Conservation (phyloP, 2,113 vertebrate genomes). For the Podarcis raffonei region DNA sequence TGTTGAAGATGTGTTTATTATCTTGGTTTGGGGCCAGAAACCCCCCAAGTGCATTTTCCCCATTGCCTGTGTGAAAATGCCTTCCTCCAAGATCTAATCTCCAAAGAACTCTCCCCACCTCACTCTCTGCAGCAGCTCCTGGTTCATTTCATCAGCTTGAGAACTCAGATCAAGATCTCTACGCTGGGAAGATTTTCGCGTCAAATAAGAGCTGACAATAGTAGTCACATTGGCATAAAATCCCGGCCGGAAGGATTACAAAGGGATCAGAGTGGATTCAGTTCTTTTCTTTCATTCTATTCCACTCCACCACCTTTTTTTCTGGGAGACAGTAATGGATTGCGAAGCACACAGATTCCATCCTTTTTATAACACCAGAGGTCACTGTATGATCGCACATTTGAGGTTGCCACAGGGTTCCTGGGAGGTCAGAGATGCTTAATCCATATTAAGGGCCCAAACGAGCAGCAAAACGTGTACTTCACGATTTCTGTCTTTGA, state of each 20-base stretch:
- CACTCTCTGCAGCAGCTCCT: background rate
- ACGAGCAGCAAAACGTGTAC: slow-evolving; percentile 67
- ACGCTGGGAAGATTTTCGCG: background rate
- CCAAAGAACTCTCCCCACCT: background rate
- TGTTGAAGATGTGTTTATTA: background rate
- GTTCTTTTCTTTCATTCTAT: background rate
- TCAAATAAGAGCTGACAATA: background rate
- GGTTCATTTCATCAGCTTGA: fast-evolving
- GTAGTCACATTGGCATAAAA: background rate
- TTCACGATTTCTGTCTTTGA: slow-evolving; percentile 66
- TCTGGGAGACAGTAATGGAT: background rate
- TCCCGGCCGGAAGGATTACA: background rate
- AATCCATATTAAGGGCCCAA: slow-evolving; percentile 67
- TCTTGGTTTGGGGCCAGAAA: too few species aligned
- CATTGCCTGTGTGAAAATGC: fast-evolving
- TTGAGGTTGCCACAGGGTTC: background rate
- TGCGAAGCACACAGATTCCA: background rate
- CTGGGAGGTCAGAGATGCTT: slow-evolving; percentile 63
- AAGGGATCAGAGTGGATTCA: slow-evolving; percentile 3
- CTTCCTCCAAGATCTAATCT: background rate
- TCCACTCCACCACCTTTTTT: background rate
- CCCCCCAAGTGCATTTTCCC: too few species aligned
- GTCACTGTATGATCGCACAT: slow-evolving; percentile 75
- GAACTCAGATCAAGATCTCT: background rate
- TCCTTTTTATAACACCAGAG: slow-evolving; percentile 74